A percentile compares a stretch with the other conserved stretches of the same genome.
phyloP scores from a whole-genome alignment of 2,797 vertebrate genomes.

The Anguilla marmorata region DNA sequence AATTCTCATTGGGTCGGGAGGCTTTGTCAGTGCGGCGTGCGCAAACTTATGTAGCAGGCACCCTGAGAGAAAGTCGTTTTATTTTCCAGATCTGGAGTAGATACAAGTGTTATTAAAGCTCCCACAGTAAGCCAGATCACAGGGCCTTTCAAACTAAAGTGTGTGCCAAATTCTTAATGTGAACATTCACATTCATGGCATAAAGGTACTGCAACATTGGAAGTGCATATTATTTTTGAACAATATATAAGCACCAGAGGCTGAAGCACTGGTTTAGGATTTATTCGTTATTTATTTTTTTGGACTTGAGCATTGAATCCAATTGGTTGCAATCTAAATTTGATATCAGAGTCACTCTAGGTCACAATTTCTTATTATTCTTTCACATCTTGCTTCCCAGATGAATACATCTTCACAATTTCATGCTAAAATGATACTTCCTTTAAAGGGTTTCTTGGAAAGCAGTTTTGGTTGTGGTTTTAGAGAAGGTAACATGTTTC shows the following conservation, averaged over 20 bases:
- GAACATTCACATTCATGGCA: neutral
- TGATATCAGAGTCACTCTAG: neutral
- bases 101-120: neutral
- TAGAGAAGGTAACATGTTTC: slow-evolving; percentile 26
- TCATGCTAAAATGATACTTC: neutral
- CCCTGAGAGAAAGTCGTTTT: neutral
- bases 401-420: neutral
- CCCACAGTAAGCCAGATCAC: neutral
- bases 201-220: neutral
- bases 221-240: neutral
- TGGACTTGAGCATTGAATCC: slow-evolving; percentile 20
- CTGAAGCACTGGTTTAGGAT: neutral
- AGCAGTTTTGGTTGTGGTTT: neutral
- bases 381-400: neutral
- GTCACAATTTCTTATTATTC: neutral
- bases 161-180: neutral
- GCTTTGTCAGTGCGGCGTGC: neutral
- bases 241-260: neutral
- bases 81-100: neutral
- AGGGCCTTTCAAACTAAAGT: neutral
- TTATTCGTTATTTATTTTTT: neutral
- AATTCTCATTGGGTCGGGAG: neutral
- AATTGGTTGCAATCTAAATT: slow-evolving; percentile 4
- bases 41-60: neutral
- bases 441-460: neutral